Evolutionary conservation across 1,140 invertebrate species (phyloP).

Genomic region (Pseudomyrmex cubaensis): DNA sequence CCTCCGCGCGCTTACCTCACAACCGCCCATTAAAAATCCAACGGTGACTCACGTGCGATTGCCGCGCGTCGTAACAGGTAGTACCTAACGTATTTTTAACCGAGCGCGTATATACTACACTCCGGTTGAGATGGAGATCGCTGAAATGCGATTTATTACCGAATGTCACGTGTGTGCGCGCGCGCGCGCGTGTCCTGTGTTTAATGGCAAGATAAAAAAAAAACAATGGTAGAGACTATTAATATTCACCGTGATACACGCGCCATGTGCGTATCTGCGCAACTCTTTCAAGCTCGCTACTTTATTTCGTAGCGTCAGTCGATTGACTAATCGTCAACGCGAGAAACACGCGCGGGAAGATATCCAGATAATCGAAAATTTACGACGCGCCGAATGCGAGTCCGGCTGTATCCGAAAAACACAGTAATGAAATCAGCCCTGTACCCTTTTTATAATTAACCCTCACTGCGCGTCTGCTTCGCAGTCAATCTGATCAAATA

Average conservation of each 20-base stretch:
- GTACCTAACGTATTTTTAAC: slow-evolving; percentile 60
- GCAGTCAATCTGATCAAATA: slow-evolving; percentile 78
- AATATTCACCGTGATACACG: neutral
- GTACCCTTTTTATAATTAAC: slow-evolving; percentile 75
- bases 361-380: slow-evolving; percentile 57
- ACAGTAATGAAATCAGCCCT: slow-evolving; percentile 74
- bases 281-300: neutral
- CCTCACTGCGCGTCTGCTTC: slow-evolving; percentile 49
- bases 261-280: neutral
- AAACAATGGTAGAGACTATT: neutral
- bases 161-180: slow-evolving; percentile 20
- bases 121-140: slow-evolving; percentile 36
- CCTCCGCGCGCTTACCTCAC: neutral
- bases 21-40: slow-evolving; percentile 61
- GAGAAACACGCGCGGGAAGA: neutral
- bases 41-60: slow-evolving; percentile 71
- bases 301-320: slow-evolving; percentile 9
- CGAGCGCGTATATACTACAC: slow-evolving; percentile 61
- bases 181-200: slow-evolving; percentile 5
- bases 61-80: slow-evolving; percentile 57
- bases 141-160: slow-evolving; percentile 52
- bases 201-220: neutral
- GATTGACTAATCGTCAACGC: slow-evolving; percentile 24
- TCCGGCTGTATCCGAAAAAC: slow-evolving; percentile 9
- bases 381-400: slow-evolving; percentile 18